Conservation (phyloP, 2,888 invertebrate genomes). For the Oxystoma pomonae region DNA sequence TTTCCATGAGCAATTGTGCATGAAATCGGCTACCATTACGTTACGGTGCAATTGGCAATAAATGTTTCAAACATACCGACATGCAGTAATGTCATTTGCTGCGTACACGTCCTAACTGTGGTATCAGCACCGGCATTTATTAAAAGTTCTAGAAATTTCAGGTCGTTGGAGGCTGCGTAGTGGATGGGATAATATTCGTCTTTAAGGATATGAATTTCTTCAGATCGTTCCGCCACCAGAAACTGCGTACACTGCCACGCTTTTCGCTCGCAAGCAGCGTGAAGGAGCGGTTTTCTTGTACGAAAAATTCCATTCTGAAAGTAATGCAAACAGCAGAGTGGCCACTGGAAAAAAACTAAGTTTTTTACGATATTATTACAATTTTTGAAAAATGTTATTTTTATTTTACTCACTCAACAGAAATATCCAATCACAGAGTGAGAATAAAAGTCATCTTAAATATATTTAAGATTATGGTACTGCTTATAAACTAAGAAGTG, state of each 20-base stretch:
- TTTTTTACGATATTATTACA: no score
- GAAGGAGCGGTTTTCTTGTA: constrained; percentile 59
- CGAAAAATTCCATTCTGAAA: constrained; percentile 50
- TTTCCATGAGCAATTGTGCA: no score
- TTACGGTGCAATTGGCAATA: no score
- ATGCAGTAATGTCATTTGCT: constrained; percentile 67
- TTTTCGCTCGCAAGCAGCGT: constrained; percentile 66
- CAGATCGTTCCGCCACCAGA: constrained; percentile 59
- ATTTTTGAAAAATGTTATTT: no score
- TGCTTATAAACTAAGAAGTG: no score
- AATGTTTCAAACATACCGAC: constrained; percentile 51
- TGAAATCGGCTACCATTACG: no score
- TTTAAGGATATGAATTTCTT: constrained; percentile 66
- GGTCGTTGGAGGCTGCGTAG: constrained; percentile 68
- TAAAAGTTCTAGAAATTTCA: constrained; percentile 62
- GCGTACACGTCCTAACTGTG: constrained; percentile 64
- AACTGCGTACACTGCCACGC: constrained; percentile 70
- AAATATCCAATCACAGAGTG: no score
- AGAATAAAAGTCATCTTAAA: no score
- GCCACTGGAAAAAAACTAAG: no score
- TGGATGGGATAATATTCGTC: constrained; percentile 78
- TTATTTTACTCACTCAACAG: no score
- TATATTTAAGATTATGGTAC: no score
- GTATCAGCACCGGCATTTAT: constrained; percentile 67
- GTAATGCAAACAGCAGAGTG: no score